phyloP scores from a whole-genome alignment of 2,888 invertebrate genomes.

The Pimpla rufipes region DNA sequence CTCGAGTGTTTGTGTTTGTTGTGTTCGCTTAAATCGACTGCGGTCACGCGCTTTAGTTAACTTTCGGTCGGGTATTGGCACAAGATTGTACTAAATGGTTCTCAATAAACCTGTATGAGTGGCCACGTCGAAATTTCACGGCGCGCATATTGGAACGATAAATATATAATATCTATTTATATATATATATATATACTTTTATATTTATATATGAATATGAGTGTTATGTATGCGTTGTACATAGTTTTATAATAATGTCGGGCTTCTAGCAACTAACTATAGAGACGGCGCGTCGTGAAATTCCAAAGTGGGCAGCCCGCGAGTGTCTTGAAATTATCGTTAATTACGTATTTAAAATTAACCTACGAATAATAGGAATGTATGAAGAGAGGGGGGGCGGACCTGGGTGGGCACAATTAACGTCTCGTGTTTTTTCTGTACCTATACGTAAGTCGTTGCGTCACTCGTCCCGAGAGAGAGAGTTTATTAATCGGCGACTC shows the following conservation, averaged over 20 bases:
- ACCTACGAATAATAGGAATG: constrained; percentile 77
- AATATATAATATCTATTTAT: constrained; percentile 49
- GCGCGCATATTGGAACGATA: constrained; percentile 45
- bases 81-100: constrained; percentile 83
- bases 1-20: constrained; percentile 23
- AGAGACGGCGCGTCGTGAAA: constrained; percentile 44
- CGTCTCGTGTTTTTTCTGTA: constrained; percentile 43
- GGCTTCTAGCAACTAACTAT: constrained; percentile 39
- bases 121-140: constrained; percentile 53
- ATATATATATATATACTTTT: constrained; percentile 28
- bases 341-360: constrained; percentile 76
- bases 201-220: constrained; percentile 34
- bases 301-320: constrained; percentile 17
- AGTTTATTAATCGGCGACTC: constrained; percentile 6
- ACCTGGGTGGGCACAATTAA: constrained; percentile 11
- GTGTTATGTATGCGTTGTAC: constrained; percentile 39
- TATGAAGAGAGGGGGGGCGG: constrained; percentile 70
- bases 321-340: constrained; percentile 64
- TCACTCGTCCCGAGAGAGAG: constrained; percentile 47
- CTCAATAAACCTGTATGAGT: constrained; percentile 74
- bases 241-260: constrained; percentile 40
- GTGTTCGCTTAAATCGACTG: constrained; percentile 48
- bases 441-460: constrained; percentile 19
- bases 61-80: constrained; percentile 82
- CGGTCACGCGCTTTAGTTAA: constrained; percentile 74